Base-by-base conservation (phyloP, 2,888 invertebrate genomes). In the Caenorhabditis plicata region DNA sequence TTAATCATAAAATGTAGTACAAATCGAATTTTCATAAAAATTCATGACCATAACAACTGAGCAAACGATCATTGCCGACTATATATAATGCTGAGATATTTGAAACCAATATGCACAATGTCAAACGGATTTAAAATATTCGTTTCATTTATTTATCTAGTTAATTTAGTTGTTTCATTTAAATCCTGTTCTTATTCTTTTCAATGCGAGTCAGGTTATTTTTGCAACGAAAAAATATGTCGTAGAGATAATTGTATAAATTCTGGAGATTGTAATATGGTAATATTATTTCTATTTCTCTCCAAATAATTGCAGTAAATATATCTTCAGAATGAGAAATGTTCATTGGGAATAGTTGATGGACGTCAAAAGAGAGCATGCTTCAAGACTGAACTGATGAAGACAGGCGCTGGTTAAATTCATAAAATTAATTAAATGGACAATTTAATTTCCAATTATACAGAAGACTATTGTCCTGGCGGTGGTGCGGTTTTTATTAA, bases 401-500 rank as follows among this genome's bases (percentile, higher is more conserved):
- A 42, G 22, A 46, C 43, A 22, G 39, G 45, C 9, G 26, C 49
- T 5, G 55, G 42, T n/a, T 43, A 25, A 62, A 43, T 17, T 45
- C 55, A 35, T 19, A 19, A 25, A 15, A 3, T 22, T 7, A 36
- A 46, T 9, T 13, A 9, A 9, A 3, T 33, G 11, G 15, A 9
- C 33, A n/a, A 4, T 19, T 42, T 42, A n/a, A n/a, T n/a, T n/a
- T n/a, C n/a, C n/a, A n/a, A n/a, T n/a, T n/a, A n/a, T n/a, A 7
- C 44, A n/a, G 52, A 52, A n/a, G 62, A 68, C 20, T 70, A 66
- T 40, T 77, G 78, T 48, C 74, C 77, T 1, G 77, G 77, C 20
- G 77, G 77, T 15, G 77, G 77, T 9, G 65, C 68, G 2, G 60
- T 74, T 0, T 61, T 71, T 1, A 45, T 69, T 20, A 64, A 54